phyloP scores from a whole-genome alignment of 2,113 vertebrate species.

The Irena cyanogastra region DNA sequence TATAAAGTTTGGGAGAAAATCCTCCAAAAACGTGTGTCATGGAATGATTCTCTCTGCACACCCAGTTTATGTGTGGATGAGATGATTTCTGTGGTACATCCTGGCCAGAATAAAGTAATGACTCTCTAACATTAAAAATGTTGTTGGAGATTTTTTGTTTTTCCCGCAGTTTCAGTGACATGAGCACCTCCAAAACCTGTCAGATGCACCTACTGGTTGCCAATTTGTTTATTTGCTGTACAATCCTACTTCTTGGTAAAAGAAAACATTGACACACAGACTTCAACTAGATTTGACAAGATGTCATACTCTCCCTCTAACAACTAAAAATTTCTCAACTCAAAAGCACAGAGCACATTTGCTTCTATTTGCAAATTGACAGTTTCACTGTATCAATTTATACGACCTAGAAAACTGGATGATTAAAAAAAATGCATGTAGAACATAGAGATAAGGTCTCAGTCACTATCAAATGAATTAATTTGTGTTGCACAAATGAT shows the following conservation, averaged over 20 bases:
- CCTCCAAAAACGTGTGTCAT: background rate
- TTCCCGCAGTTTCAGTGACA: background rate
- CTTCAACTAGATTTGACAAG: background rate
- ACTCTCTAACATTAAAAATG: background rate
- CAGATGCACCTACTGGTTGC: background rate
- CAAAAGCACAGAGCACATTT: background rate
- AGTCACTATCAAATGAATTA: background rate
- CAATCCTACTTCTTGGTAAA: background rate
- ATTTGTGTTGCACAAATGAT: background rate
- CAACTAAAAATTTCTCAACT: background rate
- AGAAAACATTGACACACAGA: background rate
- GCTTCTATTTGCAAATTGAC: background rate
- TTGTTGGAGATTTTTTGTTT: background rate
- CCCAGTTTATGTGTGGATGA: background rate
- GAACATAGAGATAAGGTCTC: background rate
- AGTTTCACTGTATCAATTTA: background rate
- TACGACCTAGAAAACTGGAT: background rate
- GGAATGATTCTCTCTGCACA: background rate
- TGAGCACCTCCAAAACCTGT: background rate
- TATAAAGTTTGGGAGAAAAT: background rate
- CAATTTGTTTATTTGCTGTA: background rate
- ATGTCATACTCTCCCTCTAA: background rate
- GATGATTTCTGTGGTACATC: background rate
- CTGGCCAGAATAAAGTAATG: background rate
- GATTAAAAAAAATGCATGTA: background rate